Base-by-base conservation (phyloP, 2,888 invertebrate genomes). In the Hirtodrosophila alboralis region DNA sequence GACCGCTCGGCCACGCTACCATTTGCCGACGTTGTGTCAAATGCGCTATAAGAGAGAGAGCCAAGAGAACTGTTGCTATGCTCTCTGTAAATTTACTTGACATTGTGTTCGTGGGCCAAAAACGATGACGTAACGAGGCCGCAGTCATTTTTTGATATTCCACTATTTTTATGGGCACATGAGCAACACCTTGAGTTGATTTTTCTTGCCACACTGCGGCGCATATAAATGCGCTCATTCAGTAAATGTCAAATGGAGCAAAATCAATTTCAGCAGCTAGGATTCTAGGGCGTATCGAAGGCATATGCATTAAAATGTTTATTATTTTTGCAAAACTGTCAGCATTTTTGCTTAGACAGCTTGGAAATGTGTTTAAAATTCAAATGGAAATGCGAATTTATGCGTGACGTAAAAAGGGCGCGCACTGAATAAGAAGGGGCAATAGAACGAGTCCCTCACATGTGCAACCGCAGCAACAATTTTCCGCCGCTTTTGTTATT, bases 1-100 rank as follows among this genome's bases (percentile, higher is more conserved):
- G 87, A 88, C 88, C 88, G 87, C 89, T 89, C 89, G 89, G 88
- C 89, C 89, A 89, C 88, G 87, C 87, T 63, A 68, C 75, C 61
- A 43, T 49, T 5, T 33, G 6, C 4, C 1, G 1, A 1, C 0
- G 0, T 1, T 1, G 7, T 23, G 58, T 16, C 26, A 58, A 45
- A 40, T 34, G 47, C 6, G 4, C 9, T 3, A 2, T 44, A 14
- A 38, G 0, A 38, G 18, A n/a, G 12, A 33, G 31, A 14, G 26
- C n/a, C 1, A n/a, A n/a, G n/a, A n/a, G n/a, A n/a, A n/a, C 8
- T 3, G 4, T 6, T 7, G 13, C 33, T 21, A 5, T 21, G 18
- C 5, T 21, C 18, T 21, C 18, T 21, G 3, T n/a, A n/a, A n/a
- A n/a, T n/a, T n/a, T n/a, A n/a, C n/a, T n/a, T n/a, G n/a, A n/a